Evolutionary conservation across 1,140 invertebrate species (phyloP).

Genomic region (Eupeodes corollae): DNA sequence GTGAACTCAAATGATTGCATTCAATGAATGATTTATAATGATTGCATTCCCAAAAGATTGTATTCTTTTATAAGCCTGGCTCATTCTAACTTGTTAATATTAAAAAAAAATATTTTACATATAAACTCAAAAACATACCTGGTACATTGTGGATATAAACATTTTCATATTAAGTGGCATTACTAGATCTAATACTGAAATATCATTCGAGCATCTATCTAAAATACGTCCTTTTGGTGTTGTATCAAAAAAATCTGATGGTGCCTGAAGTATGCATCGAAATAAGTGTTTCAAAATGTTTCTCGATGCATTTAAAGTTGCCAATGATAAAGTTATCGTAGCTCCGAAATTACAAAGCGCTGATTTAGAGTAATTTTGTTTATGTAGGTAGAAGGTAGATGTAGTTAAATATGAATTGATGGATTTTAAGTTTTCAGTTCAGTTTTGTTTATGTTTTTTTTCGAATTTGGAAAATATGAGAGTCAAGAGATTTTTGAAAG

Average conservation of each 20-base stretch:
- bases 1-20: too few relatives aligned
- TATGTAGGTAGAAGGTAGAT: too few relatives aligned
- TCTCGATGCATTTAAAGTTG: conserved; percentile 46
- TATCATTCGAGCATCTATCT: conserved; percentile 64
- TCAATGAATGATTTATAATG: too few relatives aligned
- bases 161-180: conserved; percentile 33
- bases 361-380: conserved; percentile 2
- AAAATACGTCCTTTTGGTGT: conserved; percentile 64
- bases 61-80: too few relatives aligned
- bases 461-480: too few relatives aligned
- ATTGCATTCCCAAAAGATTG: too few relatives aligned
- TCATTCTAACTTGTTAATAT: too few relatives aligned
- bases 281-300: conserved; percentile 34
- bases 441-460: too few relatives aligned
- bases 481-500: too few relatives aligned
- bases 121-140: conserved; percentile 25
- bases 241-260: conserved; percentile 65
- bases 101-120: too few relatives aligned
- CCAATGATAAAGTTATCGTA: conserved; percentile 45
- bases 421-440: too few relatives aligned
- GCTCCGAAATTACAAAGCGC: conserved; percentile 38
- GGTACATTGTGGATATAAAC: conserved; percentile 25
- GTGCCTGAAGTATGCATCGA: conserved; percentile 51
- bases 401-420: too few relatives aligned
- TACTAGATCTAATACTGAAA: conserved; percentile 52